These are phyloP conservation scores for Thymelicus sylvestris DNA, from an alignment of 2,888 invertebrate species.

Conservation along the genomic window DNA sequence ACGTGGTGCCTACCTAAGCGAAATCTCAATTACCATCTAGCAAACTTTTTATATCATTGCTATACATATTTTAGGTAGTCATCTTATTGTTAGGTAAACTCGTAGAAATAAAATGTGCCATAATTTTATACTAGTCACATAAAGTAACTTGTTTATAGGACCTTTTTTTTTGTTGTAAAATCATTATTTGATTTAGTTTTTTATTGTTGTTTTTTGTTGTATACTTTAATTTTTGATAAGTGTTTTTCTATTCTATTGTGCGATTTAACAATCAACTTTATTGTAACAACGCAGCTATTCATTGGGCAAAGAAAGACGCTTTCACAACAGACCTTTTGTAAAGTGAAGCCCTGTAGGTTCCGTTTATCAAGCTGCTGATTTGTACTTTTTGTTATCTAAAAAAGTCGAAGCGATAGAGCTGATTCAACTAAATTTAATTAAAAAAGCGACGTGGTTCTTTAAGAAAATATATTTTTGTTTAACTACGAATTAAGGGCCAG, in stretches of 20 bases:
- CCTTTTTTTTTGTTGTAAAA: neutral
- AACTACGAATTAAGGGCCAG: neutral
- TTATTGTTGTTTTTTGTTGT: neutral
- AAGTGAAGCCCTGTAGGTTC: conserved; percentile 9
- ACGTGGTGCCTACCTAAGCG: neutral
- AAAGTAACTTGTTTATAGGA: conserved; percentile 1
- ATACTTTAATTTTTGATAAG: conserved; percentile 2
- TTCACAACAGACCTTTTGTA: conserved; percentile 11
- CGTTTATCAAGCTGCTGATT: neutral
- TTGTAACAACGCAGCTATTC: conserved; percentile 8
- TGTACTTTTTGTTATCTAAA: conserved; percentile 9
- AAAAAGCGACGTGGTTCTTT: conserved; percentile 1
- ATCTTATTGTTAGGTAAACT: neutral
- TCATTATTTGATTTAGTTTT: conserved; percentile 1
- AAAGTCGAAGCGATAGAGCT: conserved; percentile 12
- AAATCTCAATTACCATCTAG: conserved; percentile 3
- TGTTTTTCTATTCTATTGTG: conserved; percentile 3
- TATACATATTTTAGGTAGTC: conserved; percentile 20
- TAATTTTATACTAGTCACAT: conserved; percentile 32
- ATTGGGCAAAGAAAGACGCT: conserved; percentile 6
- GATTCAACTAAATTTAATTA: conserved; percentile 8
- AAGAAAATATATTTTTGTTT: neutral
- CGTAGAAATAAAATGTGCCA: conserved; percentile 38
- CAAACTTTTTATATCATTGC: conserved; percentile 18
- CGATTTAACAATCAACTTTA: neutral